Evolutionary conservation across 2,888 invertebrate genomes (phyloP).

Genomic region (Pemphredon lugubris): DNA sequence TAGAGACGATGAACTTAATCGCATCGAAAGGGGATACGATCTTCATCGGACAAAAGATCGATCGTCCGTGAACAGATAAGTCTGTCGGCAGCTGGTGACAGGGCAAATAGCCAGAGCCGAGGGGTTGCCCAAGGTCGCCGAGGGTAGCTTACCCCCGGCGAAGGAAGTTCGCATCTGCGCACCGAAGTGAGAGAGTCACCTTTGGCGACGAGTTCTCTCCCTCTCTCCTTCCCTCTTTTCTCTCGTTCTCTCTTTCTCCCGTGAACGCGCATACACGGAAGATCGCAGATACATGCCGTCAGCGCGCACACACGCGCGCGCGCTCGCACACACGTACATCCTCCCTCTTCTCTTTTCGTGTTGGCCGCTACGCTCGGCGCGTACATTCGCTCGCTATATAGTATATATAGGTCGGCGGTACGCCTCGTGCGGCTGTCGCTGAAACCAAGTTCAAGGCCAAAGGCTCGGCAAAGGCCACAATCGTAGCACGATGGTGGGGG

Average conservation of each 20-base stretch:
- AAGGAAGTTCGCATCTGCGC: constrained; percentile 69
- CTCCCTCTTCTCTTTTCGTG: constrained; percentile 31
- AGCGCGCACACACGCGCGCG: too few species aligned
- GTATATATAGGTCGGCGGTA: constrained; percentile 79
- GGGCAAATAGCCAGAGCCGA: constrained; percentile 57
- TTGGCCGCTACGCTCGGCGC: constrained; percentile 62
- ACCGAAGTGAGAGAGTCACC: constrained; percentile 41
- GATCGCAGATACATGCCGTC: too few species aligned
- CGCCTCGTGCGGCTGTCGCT: constrained; percentile 80
- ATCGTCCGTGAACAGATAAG: constrained; percentile 58
- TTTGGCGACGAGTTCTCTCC: constrained; percentile 22
- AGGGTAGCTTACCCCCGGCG: constrained; percentile 71
- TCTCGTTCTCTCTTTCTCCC: constrained; percentile 9
- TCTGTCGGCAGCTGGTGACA: constrained; percentile 63
- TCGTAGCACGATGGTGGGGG: constrained; percentile 80
- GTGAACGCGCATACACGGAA: constrained; percentile 9
- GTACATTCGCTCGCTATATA: constrained; percentile 61
- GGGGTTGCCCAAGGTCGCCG: constrained; percentile 70
- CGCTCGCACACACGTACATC: constrained; percentile 15
- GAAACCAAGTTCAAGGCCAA: constrained; percentile 82
- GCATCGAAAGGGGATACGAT: constrained; percentile 1
- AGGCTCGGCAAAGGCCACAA: constrained; percentile 80
- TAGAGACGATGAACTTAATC: background rate
- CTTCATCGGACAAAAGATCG: constrained; percentile 35
- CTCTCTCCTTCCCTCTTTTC: constrained; percentile 14